Evolutionary conservation across 2,888 invertebrate species (phyloP), one percentile per base, ranked within the genome.

Genomic region (Philaethria dido): DNA sequence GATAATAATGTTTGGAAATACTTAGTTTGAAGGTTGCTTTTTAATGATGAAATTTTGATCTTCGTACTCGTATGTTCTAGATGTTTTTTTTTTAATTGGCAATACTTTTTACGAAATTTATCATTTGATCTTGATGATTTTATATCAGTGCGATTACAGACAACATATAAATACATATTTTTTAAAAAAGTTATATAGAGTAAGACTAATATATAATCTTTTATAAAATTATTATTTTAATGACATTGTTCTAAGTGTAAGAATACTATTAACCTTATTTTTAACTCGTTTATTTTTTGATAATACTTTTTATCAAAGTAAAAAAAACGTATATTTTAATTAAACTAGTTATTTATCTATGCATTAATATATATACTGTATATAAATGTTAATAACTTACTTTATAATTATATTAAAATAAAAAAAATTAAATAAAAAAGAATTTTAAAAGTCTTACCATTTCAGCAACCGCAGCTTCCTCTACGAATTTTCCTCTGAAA

Each of bases 391-490:
- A 39, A 13, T 3, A 4, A 3, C 3, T 11, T 29, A 29, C 16
- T 52, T 52, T 25, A 18, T 29, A 16, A 18, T 45, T 14, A 39
- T 13, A 42, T 25, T 2, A 25, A 8, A 20, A 5, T 20, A 18
- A 18, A 3, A 29, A 44, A 33, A 66, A 57, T 64, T 57, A 62
- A 22, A 62, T 69, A 63, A 45, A 39, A 29, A 62, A 69, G 54
- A 62, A 62, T 60, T 71, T 62, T 72, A 39, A 39, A 13, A 39
- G 62, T 83, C 89, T 89, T 83, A 90, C 91, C 90, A 67, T 69
- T 54, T 71, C 70, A 55, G 60, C 60, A 13, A 55, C 71, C 69
- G 72, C 60, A 75, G 73, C 73, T 78, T 81, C 79, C 80, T 74
- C 72, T 69, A 71, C 72, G 64, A 74, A 72, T 81, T 83, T 82